A percentile compares a stretch with the other conserved stretches of the same genome.
Conservation (phyloP, 2,888 invertebrate species). For the Polylopha cassiicola region DNA sequence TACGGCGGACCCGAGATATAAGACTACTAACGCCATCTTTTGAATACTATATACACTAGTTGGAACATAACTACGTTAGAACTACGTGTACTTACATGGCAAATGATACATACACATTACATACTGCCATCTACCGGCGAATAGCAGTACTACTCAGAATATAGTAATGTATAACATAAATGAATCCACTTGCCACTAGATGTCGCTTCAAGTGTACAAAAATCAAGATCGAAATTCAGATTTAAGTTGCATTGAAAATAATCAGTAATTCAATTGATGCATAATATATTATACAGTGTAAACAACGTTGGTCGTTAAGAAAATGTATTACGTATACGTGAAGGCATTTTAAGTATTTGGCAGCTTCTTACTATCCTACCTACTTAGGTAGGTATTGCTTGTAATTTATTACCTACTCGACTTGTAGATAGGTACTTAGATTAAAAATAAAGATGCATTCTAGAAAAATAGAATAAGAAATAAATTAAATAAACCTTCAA, state of each 20-base stretch:
- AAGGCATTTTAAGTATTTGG: background rate
- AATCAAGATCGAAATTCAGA: constrained; percentile 5
- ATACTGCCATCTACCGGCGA: constrained; percentile 5
- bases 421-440: no score
- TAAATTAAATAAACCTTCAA: no score
- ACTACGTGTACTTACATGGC: background rate
- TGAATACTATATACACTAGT: no score
- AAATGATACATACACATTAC: background rate
- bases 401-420: no score
- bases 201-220: constrained; percentile 28
- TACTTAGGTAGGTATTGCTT: no score
- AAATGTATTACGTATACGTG: background rate
- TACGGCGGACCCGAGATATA: no score
- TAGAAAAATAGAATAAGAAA: no score
- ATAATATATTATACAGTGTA: background rate
- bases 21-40: no score
- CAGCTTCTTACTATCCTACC: background rate
- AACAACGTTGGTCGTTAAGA: background rate
- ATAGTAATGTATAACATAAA: background rate
- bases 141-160: background rate
- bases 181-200: constrained; percentile 38
- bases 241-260: background rate
- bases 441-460: no score
- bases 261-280: background rate
- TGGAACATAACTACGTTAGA: no score